phyloP scores from a whole-genome alignment of 2,797 vertebrate species.

The Oreochromis mossambicus region DNA sequence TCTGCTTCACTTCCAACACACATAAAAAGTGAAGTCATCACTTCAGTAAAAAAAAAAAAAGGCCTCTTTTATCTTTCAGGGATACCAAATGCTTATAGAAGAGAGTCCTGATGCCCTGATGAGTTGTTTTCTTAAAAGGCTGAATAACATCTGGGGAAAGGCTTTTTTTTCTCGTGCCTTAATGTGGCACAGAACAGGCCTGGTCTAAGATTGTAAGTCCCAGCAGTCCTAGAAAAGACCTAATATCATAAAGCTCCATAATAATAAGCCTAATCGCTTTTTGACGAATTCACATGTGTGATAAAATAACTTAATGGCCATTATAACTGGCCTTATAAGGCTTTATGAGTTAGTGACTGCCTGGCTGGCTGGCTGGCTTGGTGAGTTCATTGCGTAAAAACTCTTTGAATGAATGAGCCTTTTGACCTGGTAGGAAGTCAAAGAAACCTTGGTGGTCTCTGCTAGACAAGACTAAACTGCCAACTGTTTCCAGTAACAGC shows the following conservation, averaged over 20 bases:
- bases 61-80: background rate
- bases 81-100: background rate
- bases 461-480: constrained; percentile 50
- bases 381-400: constrained; percentile 21
- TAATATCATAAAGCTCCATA: constrained; percentile 11
- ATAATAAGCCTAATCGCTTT: constrained; percentile 26
- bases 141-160: background rate
- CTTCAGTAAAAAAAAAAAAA: background rate
- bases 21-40: constrained; percentile 57
- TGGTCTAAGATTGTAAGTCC: constrained; percentile 18
- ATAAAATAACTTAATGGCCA: constrained; percentile 17
- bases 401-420: constrained; percentile 51
- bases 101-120: background rate
- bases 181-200: background rate
- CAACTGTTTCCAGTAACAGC: constrained; percentile 63
- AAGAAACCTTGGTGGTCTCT: constrained; percentile 57
- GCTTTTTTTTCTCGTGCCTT: background rate
- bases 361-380: background rate
- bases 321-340: constrained; percentile 2
- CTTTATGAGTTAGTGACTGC: constrained; percentile 1
- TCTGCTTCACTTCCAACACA: constrained; percentile 23
- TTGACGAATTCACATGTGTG: constrained; percentile 23
- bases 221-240: constrained; percentile 7
- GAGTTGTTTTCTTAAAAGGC: background rate
- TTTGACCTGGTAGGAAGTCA: constrained; percentile 51